A percentile compares a stretch with the other conserved stretches of the same genome.
Conservation (phyloP, 2,113 vertebrate genomes). For the Syngnathus scovelli region DNA sequence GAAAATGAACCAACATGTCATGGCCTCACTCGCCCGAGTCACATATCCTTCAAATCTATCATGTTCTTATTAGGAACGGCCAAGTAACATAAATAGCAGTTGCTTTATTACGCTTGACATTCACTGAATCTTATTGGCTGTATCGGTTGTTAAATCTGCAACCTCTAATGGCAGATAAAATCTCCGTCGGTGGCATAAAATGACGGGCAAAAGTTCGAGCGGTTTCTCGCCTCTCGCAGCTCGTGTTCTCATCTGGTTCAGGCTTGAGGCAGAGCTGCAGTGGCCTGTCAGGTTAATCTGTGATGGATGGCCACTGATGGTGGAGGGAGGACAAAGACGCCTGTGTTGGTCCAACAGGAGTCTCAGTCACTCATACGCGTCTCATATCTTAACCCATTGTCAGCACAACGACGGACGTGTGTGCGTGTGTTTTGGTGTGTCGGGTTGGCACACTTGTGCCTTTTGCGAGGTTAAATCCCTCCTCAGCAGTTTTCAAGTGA, state of each 20-base stretch:
- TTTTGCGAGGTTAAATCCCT: constrained; percentile 29
- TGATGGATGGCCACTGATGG: constrained; percentile 88
- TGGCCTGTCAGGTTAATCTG: constrained; percentile 82
- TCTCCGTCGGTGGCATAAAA: constrained; percentile 9
- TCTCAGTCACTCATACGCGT: constrained; percentile 75
- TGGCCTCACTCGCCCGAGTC: too few relatives aligned
- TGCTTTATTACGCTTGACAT: neutral
- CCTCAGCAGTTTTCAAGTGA: constrained; percentile 54
- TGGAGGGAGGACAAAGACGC: constrained; percentile 76
- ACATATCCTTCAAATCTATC: neutral
- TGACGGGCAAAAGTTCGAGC: constrained; percentile 20
- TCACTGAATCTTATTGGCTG: neutral
- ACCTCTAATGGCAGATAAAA: neutral
- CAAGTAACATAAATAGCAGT: neutral
- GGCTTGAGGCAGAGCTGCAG: constrained; percentile 62
- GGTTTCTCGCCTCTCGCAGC: neutral
- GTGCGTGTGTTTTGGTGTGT: constrained; percentile 19
- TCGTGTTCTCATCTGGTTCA: neutral
- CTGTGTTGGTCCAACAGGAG: constrained; percentile 69
- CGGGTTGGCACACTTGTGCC: constrained; percentile 39
- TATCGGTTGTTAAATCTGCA: neutral
- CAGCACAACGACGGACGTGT: constrained; percentile 57
- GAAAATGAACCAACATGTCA: too few relatives aligned
- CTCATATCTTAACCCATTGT: constrained; percentile 69
- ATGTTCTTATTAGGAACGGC: neutral